phyloP scores from a whole-genome alignment of 2,113 vertebrate genomes.

The Genyomyrus donnyi region DNA sequence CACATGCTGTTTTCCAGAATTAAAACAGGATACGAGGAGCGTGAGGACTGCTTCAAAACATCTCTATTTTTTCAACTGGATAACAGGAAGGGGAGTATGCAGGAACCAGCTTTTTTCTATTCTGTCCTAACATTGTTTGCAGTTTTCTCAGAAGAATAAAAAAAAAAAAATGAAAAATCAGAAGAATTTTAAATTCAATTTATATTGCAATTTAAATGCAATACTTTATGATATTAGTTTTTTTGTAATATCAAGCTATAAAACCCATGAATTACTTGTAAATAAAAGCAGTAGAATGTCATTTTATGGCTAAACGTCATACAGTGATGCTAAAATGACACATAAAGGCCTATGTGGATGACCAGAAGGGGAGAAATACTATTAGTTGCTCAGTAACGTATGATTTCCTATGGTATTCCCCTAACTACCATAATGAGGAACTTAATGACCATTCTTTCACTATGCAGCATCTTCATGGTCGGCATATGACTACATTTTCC shows the following conservation, averaged over 20 bases:
- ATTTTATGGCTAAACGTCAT: background rate
- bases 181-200: background rate
- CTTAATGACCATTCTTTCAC: background rate
- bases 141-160: background rate
- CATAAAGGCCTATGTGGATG: background rate
- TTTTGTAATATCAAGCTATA: background rate
- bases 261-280: background rate
- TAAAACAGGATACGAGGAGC: constrained; percentile 24
- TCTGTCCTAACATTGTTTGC: background rate
- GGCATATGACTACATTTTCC: background rate
- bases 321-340: background rate
- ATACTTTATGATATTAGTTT: background rate
- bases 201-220: no score
- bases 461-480: background rate
- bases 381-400: background rate
- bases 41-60: constrained; percentile 24
- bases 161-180: background rate
- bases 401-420: background rate
- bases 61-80: constrained; percentile 23
- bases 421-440: background rate
- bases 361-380: background rate
- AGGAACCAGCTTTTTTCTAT: background rate
- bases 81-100: constrained; percentile 29
- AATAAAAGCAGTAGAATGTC: background rate
- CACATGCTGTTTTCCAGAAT: constrained; percentile 31